Evolutionary conservation across 2,888 invertebrate genomes (phyloP), one percentile per base, ranked within the genome.

Genomic region (Xestobium rufovillosum): DNA sequence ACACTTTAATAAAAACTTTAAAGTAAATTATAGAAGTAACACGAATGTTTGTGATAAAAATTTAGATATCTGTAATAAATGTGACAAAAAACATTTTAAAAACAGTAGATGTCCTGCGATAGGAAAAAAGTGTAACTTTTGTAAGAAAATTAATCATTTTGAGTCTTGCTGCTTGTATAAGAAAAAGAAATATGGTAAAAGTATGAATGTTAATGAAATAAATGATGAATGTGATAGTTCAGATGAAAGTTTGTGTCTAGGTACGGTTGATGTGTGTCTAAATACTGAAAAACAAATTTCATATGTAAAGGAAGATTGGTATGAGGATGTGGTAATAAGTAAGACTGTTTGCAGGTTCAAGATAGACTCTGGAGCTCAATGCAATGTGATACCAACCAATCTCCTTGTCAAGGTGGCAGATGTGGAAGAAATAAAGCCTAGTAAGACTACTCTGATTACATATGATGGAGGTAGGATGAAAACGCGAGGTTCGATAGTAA

Each of bases 101-200:
- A 19, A n/a, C 6, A n/a, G 6, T n/a, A 6, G n/a, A 19, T 19
- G 23, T 19, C 23, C 23, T 19, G 23, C 23, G 6, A 8, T 19
- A 6, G 23, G 23, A 19, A 19, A n/a, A n/a, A 19, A 19, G 23
- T 19, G 23, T 19, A 19, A 19, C n/a, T 19, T 19, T n/a, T 19
- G 23, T 19, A 19, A 19, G 23, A 19, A 19, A n/a, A 19, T 19
- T 6, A 19, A 19, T 19, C 23, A 19, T 19, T 19, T 19, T 19
- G 23, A 19, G n/a, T 6, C 23, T 6, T 6, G n/a, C 6, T 19
- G 23, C 23, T 19, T 19, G 23, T 8, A 8, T n/a, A 19, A 19
- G 23, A 19, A 19, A 19, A 19, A 8, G n/a, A 6, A 19, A 19
- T n/a, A n/a, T n/a, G n/a, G n/a, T n/a, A n/a, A n/a, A n/a, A n/a